A percentile compares a stretch with the other conserved stretches of the same genome.
phyloP scores from a whole-genome alignment of 1,140 invertebrate species.

The Agrypnia vestita region DNA sequence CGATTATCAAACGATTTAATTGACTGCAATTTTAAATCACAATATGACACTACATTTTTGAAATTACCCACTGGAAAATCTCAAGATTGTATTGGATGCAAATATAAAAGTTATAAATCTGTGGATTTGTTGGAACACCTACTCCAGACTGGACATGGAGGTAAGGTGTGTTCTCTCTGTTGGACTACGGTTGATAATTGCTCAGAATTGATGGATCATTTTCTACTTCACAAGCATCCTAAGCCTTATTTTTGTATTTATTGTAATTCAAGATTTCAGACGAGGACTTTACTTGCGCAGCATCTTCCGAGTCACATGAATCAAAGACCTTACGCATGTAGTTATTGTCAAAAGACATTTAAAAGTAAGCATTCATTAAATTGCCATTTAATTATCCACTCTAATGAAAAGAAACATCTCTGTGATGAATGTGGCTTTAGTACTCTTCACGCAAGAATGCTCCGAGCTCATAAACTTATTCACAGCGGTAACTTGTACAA shows the following conservation, averaged over 20 bases:
- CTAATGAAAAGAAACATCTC: constrained; percentile 74
- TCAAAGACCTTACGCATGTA: constrained; percentile 74
- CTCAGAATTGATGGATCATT: constrained; percentile 69
- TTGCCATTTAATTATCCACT: constrained; percentile 75
- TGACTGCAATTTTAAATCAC: no score
- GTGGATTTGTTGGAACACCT: constrained; percentile 68
- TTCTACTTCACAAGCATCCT: constrained; percentile 69
- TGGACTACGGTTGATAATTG: constrained; percentile 67
- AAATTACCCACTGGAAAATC: constrained; percentile 63
- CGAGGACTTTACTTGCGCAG: constrained; percentile 70
- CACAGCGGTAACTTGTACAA: constrained; percentile 74
- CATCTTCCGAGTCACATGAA: constrained; percentile 75
- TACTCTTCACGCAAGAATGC: constrained; percentile 75
- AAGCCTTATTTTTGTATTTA: constrained; percentile 73
- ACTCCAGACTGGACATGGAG: constrained; percentile 69
- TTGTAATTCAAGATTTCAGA: constrained; percentile 73
- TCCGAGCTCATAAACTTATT: constrained; percentile 74
- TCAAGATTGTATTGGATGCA: constrained; percentile 66
- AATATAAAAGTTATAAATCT: constrained; percentile 67
- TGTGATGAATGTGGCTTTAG: constrained; percentile 78
- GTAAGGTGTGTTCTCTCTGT: constrained; percentile 72
- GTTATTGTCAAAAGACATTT: constrained; percentile 75
- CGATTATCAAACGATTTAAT: background rate
- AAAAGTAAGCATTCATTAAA: constrained; percentile 78
- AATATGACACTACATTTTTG: constrained; percentile 32